These are phyloP conservation scores for Ellobius talpinus DNA, from an alignment of 2,113 vertebrate genomes.

Conservation along the genomic window DNA sequence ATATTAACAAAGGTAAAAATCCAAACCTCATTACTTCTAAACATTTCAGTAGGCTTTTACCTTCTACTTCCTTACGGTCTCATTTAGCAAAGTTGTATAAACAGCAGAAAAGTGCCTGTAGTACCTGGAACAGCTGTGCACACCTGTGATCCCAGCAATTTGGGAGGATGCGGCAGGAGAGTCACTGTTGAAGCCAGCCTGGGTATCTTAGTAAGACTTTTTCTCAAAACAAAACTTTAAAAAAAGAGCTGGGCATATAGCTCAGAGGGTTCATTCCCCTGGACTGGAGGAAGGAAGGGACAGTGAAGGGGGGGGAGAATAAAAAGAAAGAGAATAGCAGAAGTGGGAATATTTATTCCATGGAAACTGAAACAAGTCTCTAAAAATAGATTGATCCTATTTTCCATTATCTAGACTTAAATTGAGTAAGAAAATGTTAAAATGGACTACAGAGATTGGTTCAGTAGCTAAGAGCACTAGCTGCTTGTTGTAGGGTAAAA, in stretches of 20 bases:
- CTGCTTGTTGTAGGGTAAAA: neutral
- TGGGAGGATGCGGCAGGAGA: too few species aligned
- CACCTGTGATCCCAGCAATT: neutral
- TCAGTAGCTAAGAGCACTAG: neutral
- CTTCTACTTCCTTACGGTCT: neutral
- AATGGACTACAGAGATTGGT: too few species aligned
- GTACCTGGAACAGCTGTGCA: neutral
- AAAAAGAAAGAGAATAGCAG: neutral
- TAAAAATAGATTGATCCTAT: neutral
- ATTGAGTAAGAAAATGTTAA: neutral
- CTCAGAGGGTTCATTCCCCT: neutral
- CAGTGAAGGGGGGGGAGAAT: too few species aligned
- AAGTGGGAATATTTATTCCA: neutral
- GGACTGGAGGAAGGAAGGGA: neutral
- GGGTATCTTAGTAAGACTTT: neutral
- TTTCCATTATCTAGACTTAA: neutral
- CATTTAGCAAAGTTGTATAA: neutral
- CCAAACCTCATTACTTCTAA: neutral
- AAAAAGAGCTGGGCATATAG: neutral
- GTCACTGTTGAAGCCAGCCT: neutral
- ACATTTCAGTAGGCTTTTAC: conserved; percentile 4
- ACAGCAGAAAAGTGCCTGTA: neutral
- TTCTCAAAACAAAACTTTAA: neutral
- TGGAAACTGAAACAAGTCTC: neutral
- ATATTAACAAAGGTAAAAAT: conserved; percentile 21